These are phyloP conservation scores for Mus spretus DNA, from an alignment of 2,797 vertebrate genomes.

Conservation along the genomic window DNA sequence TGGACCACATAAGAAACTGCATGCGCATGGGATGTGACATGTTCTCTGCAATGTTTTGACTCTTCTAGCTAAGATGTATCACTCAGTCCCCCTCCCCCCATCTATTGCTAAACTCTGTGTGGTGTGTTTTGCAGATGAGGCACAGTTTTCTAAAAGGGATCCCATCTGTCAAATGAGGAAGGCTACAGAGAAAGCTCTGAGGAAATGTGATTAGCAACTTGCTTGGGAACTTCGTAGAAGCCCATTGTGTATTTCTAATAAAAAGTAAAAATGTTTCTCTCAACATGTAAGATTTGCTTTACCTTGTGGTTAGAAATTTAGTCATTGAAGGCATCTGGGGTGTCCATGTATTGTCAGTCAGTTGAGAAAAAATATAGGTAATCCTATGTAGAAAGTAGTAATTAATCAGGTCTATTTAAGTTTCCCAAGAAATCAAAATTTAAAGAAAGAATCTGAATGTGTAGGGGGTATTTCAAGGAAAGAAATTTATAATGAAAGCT, in stretches of 20 bases:
- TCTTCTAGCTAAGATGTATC: not conserved
- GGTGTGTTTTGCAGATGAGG: not conserved
- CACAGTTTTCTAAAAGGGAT: not conserved
- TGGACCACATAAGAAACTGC: not conserved
- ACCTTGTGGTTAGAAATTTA: slow-evolving; percentile 25
- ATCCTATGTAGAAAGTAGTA: slow-evolving; percentile 33
- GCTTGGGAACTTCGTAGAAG: not conserved
- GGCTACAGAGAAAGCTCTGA: not conserved
- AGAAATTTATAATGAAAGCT: slow-evolving; percentile 9
- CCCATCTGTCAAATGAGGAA: not conserved
- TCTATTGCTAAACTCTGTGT: no score
- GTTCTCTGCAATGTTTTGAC: slow-evolving; percentile 27
- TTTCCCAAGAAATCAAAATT: slow-evolving; percentile 57
- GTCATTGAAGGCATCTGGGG: not conserved
- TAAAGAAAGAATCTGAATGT: slow-evolving; percentile 19
- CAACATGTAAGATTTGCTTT: slow-evolving; percentile 24
- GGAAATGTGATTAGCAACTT: not conserved
- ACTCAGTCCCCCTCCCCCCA: not conserved
- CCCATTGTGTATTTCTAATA: not conserved
- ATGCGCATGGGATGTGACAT: not conserved
- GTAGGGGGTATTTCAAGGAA: slow-evolving; percentile 37
- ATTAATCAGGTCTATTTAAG: slow-evolving; percentile 59
- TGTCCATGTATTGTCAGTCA: not conserved
- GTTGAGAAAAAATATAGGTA: slow-evolving; percentile 10
- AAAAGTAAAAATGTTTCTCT: not conserved